These are phyloP conservation scores for Papilio glaucus DNA, from an alignment of 1,140 invertebrate genomes.

Conservation along the genomic window DNA sequence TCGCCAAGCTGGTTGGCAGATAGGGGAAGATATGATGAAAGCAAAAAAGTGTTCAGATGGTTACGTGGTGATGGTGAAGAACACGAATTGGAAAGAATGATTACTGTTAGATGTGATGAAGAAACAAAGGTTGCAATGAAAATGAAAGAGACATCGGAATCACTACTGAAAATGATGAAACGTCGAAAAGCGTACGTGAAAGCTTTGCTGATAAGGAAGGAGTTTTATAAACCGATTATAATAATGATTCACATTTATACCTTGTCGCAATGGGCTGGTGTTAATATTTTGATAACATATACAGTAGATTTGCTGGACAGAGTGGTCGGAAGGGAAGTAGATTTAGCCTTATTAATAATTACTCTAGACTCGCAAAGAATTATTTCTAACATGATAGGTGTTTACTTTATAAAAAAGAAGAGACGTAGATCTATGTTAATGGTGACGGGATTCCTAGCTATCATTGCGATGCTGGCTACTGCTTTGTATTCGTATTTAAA, in stretches of 20 bases:
- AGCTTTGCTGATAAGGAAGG: constrained; percentile 43
- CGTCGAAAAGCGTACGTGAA: constrained; percentile 36
- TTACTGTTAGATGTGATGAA: constrained; percentile 43
- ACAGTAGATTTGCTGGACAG: constrained; percentile 44
- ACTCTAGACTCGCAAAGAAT: constrained; percentile 47
- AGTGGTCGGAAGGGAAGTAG: constrained; percentile 39
- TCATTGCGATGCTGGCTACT: constrained; percentile 38
- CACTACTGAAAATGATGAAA: constrained; percentile 38
- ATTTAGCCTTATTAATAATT: constrained; percentile 44
- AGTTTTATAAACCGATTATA: constrained; percentile 50
- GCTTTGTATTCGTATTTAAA: constrained; percentile 46
- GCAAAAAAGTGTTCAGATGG: constrained; percentile 52
- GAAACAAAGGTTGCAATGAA: constrained; percentile 47
- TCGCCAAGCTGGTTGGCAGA: constrained; percentile 57
- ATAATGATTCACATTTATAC: constrained; percentile 51
- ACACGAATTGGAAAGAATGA: constrained; percentile 56
- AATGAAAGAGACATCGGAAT: constrained; percentile 38
- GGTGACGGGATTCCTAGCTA: constrained; percentile 40
- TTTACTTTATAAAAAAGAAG: constrained; percentile 48
- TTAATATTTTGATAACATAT: constrained; percentile 45
- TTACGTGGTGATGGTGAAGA: constrained; percentile 55
- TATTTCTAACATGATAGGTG: constrained; percentile 45
- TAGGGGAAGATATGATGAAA: constrained; percentile 53
- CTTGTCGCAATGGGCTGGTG: constrained; percentile 47
- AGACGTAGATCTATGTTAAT: constrained; percentile 47